Base-by-base conservation (phyloP, 1,140 invertebrate species). In the Bombus waltoni region DNA sequence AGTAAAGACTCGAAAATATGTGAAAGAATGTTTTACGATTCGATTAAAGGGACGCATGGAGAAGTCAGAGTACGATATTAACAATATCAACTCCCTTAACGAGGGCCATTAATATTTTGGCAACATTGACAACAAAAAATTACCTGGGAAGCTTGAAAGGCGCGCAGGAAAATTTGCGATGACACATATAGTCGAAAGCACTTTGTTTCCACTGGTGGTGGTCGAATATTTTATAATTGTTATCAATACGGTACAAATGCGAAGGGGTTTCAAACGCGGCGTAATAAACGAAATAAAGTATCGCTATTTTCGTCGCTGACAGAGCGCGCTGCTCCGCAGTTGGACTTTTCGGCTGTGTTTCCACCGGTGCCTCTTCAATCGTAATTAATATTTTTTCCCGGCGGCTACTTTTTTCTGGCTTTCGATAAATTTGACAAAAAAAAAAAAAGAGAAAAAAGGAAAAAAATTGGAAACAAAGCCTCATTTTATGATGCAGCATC, bases 251-350 rank as follows among this genome's bases (percentile, higher is more conserved):
- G 38, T 53, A 68, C 65, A 83, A 83, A 83, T 83, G 65, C 81
- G 65, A 68, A 75, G 42, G 38, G 78, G 65, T 83, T 77, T 83
- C 74, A 78, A 78, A 78, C 47, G 74, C 74, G 75, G 74, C 74
- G 74, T 70, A 77, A 83, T 78, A 83, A 83, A 83, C 62, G 81
- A 68, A 83, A 78, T 78, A 77, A 83, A 83, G 65, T 83, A 83
- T 78, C 44, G n/a, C 74, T 65, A 83, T 77, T 83, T 68, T 83
- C 62, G 81, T 57, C 59, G 62, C 15, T 44, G 81, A 77, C 75
- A 53, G 74, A 65, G 59, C 59, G 57, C 59, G n/a, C 32, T 62
- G 57, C 75, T 65, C 25, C 59, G 28, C 59, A 32, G 42, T 32
- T 44, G 44, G 59, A 77, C 74, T 83, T 70, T 57, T 77, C 81